Base-by-base conservation (phyloP, 1,140 invertebrate species). In the Melanaphis sacchari region DNA sequence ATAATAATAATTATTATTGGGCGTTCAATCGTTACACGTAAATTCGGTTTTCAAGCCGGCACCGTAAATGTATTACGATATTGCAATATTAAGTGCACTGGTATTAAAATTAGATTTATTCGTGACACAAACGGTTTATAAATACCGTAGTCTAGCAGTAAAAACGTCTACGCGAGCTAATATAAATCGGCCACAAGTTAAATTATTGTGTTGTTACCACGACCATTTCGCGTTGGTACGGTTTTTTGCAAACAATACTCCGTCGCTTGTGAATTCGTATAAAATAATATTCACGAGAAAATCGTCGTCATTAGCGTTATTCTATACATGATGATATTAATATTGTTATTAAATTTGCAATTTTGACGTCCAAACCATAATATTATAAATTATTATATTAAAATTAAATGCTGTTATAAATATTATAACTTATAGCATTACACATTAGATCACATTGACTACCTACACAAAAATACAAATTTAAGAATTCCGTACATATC, bases 71-170 rank as follows among this genome's bases (percentile, higher is more conserved):
- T 59, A 66, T 66, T n/a, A 76, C 31, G 31, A 76, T 76, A n/a
- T 76, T 76, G 52, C 52, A 24, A 76, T 76, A n/a, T n/a, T n/a
- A 18, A n/a, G 59, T 18, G 59, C 59, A 1, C 4, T n/a, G 31
- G 31, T 76, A n/a, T 76, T 76, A 18, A 76, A 76, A 76, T 76
- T 76, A 76, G 59, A 76, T 76, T 76, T 76, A 76, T 76, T n/a
- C 59, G 59, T n/a, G 59, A 76, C 59, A 76, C 59, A n/a, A 76
- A 76, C 59, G 11, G 31, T 66, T 66, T 66, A 66, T 66, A 66
- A 66, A 66, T 66, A n/a, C 59, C 59, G 31, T 15, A 66, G 31
- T n/a, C 4, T 66, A 31, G 59, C 59, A 66, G 59, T 66, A 66
- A 66, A 66, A 66, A n/a, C 59, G 59, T 66, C 59, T 66, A n/a